Evolutionary conservation across 2,888 invertebrate genomes (phyloP).

Genomic region (Cheilosia grossa): DNA sequence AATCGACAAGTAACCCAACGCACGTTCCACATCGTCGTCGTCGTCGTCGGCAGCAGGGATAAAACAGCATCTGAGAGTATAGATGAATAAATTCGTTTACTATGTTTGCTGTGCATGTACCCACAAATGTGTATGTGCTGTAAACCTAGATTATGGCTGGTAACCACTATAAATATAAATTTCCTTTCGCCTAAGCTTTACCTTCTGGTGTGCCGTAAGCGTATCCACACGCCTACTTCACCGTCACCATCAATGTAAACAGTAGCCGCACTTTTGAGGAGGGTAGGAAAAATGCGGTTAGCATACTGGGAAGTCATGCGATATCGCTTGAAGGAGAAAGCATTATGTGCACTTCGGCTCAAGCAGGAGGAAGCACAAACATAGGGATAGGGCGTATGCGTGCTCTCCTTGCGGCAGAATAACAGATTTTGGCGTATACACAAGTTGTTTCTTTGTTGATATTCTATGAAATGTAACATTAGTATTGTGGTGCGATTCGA

Average conservation of each 20-base stretch:
- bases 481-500: not conserved
- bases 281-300: constrained; percentile 62
- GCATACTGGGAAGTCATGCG: constrained; percentile 63
- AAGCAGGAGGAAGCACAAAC: constrained; percentile 51
- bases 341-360: constrained; percentile 64
- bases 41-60: constrained; percentile 40
- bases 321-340: constrained; percentile 54
- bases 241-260: constrained; percentile 45
- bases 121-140: constrained; percentile 55
- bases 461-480: not conserved
- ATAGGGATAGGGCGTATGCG: constrained; percentile 17
- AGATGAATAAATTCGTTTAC: constrained; percentile 64
- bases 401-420: constrained; percentile 30
- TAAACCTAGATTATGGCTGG: constrained; percentile 66
- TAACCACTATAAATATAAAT: constrained; percentile 72
- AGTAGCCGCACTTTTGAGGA: constrained; percentile 15
- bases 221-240: constrained; percentile 51
- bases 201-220: constrained; percentile 57
- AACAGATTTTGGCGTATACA: not conserved
- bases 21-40: constrained; percentile 46
- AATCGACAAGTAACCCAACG: constrained; percentile 56
- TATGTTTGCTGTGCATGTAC: constrained; percentile 65
- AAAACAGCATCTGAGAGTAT: constrained; percentile 41
- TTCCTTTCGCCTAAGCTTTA: constrained; percentile 54
- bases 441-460: not conserved